Evolutionary conservation across 2,797 vertebrate species (phyloP).

Genomic region (Tenualosa thibaudeaui): DNA sequence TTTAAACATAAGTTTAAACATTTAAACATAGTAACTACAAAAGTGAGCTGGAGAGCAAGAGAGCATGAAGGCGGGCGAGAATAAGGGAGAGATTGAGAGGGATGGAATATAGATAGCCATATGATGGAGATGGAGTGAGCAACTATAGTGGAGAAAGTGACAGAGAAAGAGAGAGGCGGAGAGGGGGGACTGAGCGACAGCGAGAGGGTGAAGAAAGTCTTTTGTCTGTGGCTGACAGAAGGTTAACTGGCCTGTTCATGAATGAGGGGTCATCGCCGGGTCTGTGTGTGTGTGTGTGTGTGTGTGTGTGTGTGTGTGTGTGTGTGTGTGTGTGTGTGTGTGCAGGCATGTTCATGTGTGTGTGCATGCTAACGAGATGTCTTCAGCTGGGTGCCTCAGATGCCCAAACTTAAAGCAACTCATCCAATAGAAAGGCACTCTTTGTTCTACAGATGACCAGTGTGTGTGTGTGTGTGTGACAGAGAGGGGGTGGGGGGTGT

Average conservation of each 20-base stretch:
- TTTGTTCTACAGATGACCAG: conserved; percentile 41
- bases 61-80: neutral
- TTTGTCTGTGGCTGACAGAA: conserved; percentile 51
- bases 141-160: neutral
- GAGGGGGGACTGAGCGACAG: conserved; percentile 4
- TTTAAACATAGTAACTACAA: too few relatives aligned
- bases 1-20: too few relatives aligned
- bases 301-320: conserved; percentile 37
- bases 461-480: neutral
- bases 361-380: conserved; percentile 46
- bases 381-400: conserved; percentile 38
- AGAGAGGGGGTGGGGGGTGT: neutral
- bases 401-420: conserved; percentile 43
- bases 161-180: neutral
- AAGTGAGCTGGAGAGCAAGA: neutral
- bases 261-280: conserved; percentile 45
- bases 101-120: neutral
- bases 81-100: neutral
- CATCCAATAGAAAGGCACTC: conserved; percentile 43
- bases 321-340: conserved; percentile 42
- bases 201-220: conserved; percentile 37
- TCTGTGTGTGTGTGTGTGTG: conserved; percentile 44
- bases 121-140: neutral
- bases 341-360: too few relatives aligned
- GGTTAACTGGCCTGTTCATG: conserved; percentile 48